These are phyloP conservation scores for Coilia nasus DNA, from an alignment of 2,797 vertebrate genomes.

Conservation along the genomic window DNA sequence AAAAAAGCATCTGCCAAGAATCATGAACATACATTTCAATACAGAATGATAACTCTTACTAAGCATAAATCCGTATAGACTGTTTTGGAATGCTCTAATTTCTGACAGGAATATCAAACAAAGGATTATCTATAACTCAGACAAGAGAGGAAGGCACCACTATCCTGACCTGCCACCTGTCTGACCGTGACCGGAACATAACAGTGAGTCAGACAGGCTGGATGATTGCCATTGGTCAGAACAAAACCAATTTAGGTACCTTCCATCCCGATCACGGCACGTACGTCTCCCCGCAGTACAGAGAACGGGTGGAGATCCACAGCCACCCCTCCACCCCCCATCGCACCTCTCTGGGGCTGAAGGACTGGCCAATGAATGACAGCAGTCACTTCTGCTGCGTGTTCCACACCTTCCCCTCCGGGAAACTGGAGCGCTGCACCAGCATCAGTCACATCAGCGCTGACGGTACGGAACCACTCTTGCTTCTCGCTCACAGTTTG, in stretches of 20 bases:
- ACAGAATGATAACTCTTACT: neutral
- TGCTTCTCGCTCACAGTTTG: too few species aligned
- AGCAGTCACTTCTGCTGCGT: conserved; percentile 53
- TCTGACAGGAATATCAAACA: conserved; percentile 52
- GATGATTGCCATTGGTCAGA: conserved; percentile 42
- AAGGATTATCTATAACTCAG: conserved; percentile 44
- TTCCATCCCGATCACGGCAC: conserved; percentile 48
- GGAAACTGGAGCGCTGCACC: conserved; percentile 50
- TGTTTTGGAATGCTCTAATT: neutral
- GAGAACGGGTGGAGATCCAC: conserved; percentile 35
- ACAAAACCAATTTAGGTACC: conserved; percentile 50
- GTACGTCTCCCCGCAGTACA: conserved; percentile 28
- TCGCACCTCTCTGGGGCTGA: conserved; percentile 35
- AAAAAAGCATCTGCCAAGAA: neutral
- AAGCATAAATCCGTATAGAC: neutral
- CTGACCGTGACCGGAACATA: conserved; percentile 38
- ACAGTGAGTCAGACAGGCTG: conserved; percentile 60
- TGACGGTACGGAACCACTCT: neutral
- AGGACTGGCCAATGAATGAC: conserved; percentile 27
- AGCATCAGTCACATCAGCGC: conserved; percentile 26
- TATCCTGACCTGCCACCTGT: conserved; percentile 51
- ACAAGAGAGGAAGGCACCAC: conserved; percentile 18
- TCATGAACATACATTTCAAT: neutral
- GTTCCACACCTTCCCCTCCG: conserved; percentile 60
- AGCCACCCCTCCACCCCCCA: neutral